These are phyloP conservation scores for Phyllostomus hastatus DNA, from an alignment of 2,113 vertebrate genomes.

Conservation along the genomic window DNA sequence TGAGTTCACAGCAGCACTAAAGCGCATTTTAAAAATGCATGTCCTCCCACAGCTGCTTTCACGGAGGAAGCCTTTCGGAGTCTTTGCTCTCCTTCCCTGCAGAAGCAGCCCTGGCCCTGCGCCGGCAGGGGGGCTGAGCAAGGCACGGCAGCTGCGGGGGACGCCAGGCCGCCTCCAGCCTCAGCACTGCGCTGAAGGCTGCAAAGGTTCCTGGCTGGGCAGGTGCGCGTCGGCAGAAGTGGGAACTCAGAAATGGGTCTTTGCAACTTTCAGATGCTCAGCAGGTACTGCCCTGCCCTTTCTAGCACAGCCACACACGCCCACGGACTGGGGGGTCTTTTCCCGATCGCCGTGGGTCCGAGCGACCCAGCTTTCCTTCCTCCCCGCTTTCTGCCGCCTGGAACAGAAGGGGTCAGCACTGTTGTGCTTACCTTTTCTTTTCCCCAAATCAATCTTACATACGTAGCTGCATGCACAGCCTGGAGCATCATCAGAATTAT, in stretches of 20 bases:
- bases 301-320: neutral
- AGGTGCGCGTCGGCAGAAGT: constrained; percentile 16
- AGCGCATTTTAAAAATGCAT: constrained; percentile 42
- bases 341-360: constrained; percentile 13
- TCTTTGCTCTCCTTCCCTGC: constrained; percentile 34
- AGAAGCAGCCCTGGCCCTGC: constrained; percentile 48
- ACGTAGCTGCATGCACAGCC: constrained; percentile 37
- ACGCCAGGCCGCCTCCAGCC: constrained; percentile 39
- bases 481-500: constrained; percentile 66
- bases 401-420: neutral
- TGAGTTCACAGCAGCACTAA: constrained; percentile 49
- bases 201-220: neutral
- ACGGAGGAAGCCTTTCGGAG: constrained; percentile 24
- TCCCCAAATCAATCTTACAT: constrained; percentile 23
- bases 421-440: constrained; percentile 47
- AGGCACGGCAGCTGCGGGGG: constrained; percentile 51
- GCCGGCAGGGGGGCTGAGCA: neutral
- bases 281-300: constrained; percentile 4
- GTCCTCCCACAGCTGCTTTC: constrained; percentile 58
- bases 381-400: neutral
- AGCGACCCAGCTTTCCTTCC: constrained; percentile 27
- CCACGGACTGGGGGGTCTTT: neutral
- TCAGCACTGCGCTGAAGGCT: constrained; percentile 57
- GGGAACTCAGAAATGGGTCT: constrained; percentile 31
- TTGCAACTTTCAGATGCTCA: constrained; percentile 47